Base-by-base conservation (phyloP, 2,113 vertebrate genomes). In the Cinclus cinclus region DNA sequence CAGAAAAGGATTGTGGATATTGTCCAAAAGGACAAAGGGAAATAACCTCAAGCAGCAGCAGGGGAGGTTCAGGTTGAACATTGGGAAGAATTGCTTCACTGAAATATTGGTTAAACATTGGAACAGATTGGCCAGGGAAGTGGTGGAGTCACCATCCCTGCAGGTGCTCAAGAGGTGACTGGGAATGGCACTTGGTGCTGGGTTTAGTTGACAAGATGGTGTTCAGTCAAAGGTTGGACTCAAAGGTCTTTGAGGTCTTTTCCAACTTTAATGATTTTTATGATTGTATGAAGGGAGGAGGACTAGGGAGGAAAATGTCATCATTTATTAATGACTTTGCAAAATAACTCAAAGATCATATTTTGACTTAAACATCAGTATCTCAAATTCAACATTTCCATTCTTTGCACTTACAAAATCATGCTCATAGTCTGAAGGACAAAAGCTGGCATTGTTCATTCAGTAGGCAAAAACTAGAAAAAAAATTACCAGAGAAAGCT, bases 31-130 rank as follows among this genome's bases (percentile, higher is more conserved):
- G 25, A 47, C 24, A 83, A 62, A 11, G 23, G 14, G 10, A 42
- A 69, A 55, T 31, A 0, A 55, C 14, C 6, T 47, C 10, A 62
- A 76, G 21, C 12, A 55, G 35, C 21, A 18, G 9, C 3, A 60
- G 4, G 3, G 7, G 14, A 35, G 13, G 10, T 49, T 63, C 31
- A 63, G 8, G 11, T 2, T 23, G 8, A 15, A 55, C 14, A 55
- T 42, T 0, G 0, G 21, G 25, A 69, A 62, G 25, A 47, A 42
- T 22, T 49, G 41, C 10, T 11, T 23, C 25, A 28, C 25, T 76
- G 25, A 49, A 69, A 47, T 53, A 5, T n/a, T 35, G 24, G 2
- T 55, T 49, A 37, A 46, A 7, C 7, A 27, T 42, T 56, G 41
- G 17, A 69, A 63, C 0, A 3, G 25, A 15, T 39, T 62, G 22